Percentiles rank a stretch among this genome's conserved stretches.
phyloP scores from a whole-genome alignment of 1,140 invertebrate genomes.

The Drosophila orosa region DNA sequence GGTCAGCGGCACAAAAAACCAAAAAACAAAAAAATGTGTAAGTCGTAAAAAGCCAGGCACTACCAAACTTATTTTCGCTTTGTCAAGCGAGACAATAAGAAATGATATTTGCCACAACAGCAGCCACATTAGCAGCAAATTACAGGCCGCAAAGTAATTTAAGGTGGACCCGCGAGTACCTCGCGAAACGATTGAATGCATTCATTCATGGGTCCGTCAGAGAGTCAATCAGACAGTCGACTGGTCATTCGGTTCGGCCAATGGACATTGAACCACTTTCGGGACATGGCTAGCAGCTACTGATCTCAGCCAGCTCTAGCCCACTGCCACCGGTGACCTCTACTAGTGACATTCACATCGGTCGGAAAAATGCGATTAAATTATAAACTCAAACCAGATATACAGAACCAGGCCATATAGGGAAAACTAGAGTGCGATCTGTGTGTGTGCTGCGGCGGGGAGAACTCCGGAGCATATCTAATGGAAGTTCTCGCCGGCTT shows the following conservation, averaged over 20 bases:
- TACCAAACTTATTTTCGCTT: slow-evolving; percentile 45
- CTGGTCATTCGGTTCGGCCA: slow-evolving; percentile 34
- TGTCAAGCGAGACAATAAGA: slow-evolving; percentile 70
- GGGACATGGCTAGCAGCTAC: slow-evolving; percentile 46
- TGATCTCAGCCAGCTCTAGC: slow-evolving; percentile 18
- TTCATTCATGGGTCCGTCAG: slow-evolving; percentile 42
- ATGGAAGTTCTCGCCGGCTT: slow-evolving; percentile 13
- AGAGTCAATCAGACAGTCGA: slow-evolving; percentile 48
- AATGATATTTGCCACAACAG: slow-evolving; percentile 37
- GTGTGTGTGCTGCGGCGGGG: neutral
- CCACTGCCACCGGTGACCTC: slow-evolving; percentile 52
- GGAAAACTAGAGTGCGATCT: slow-evolving; percentile 41
- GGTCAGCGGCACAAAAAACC: slow-evolving; percentile 37
- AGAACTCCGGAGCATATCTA: neutral
- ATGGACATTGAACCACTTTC: slow-evolving; percentile 80
- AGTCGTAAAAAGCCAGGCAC: slow-evolving; percentile 36
- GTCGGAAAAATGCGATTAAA: slow-evolving; percentile 48
- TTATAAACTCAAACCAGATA: slow-evolving; percentile 49
- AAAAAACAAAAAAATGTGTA: slow-evolving; percentile 32
- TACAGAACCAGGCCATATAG: slow-evolving; percentile 37
- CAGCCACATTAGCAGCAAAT: slow-evolving; percentile 44
- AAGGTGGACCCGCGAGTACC: slow-evolving; percentile 30
- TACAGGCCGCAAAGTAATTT: slow-evolving; percentile 52
- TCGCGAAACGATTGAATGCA: slow-evolving; percentile 67
- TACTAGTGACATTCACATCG: slow-evolving; percentile 56